Evolutionary conservation across 1,140 invertebrate genomes (phyloP), one percentile per base, ranked within the genome.

Genomic region (Leptinotarsa undecemlineata): DNA sequence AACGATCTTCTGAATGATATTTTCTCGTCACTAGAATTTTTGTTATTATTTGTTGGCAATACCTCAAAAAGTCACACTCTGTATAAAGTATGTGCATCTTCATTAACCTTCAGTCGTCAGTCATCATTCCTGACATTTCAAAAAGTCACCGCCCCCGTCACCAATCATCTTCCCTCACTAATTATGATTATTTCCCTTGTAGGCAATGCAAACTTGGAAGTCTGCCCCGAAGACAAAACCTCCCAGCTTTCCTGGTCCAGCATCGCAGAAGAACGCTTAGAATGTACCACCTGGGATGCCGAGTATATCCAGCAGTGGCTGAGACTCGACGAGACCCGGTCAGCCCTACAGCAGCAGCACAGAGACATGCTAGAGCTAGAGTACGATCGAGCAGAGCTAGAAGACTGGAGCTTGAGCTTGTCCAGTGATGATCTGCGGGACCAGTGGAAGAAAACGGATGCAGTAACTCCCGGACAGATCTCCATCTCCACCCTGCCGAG

Each of bases 301-400:
- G 91, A 92, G 81, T 93, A 92, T 77, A 90, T 93, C 47, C 91
- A 92, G 82, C 91, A 92, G 77, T 93, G 92, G 92, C 83, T 93
- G 47, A 87, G 90, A 81, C 83, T 92, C 77, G 92, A 93, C 81
- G 91, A 92, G 74, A 90, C 91, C 0, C 85, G 90, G 77, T 90
- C 90, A 73, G 88, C 89, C 2, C 78, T 90, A 26, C 88, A 90
- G 77, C 90, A 91, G 79, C 89, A 92, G 76, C 90, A 92, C 79
- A 86, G 90, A 76, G 90, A 91, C 81, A 82, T 91, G 67, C 86
- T 91, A 48, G 91, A 92, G 80, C 85, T 92, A 76, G 91, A 92
- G 81, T 93, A 93, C 79, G 92, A 93, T 81, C 88, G 90, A 77
- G 89, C 92, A 5, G 92, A 94, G 84, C 83, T 94, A 69, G 92